Evolutionary conservation across 2,888 invertebrate species (phyloP), one percentile per base, ranked within the genome.

Genomic region (Blera fallax): DNA sequence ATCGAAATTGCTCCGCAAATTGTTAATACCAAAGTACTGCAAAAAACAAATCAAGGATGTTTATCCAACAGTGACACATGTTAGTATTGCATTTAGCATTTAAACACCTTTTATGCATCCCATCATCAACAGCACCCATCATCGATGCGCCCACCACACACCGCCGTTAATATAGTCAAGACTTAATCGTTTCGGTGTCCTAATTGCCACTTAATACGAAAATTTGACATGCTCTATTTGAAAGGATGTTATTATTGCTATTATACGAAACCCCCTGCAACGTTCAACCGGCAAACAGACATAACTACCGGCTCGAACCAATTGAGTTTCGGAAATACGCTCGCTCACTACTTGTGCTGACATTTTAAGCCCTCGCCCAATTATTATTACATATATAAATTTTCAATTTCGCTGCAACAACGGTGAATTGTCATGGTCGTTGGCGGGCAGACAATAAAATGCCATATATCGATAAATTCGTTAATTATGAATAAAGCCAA

Each of bases 401-500:
- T 83, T 83, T 83, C 78, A 83, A 78, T 83, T 78, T 78, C 43
- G 29, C 11, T 24, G 24, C 24, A 56, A 64, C 43, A 60, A 56
- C 18, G 54, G 37, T 18, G 45, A 54, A 54, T 48, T 50, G 43
- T 37, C 34, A 40, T 34, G 16, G 8, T 40, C 21, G 6, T 45
- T 43, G 27, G 34, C 43, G 40, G 32, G 34, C 37, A 43, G 6
- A 50, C 29, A 76, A 43, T 65, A 14, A 43, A 73, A 60, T 11
- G 18, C 3, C 16, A 16, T 52, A 21, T 62, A 45, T 29, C 72
- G 60, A 74, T 69, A 64, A 74, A 56, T 79, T 84, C 65, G 70
- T 84, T 84, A 84, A 80, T 70, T 84, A 80, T 70, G 79, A 29
- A 76, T 58, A 73, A 62, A 62, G 24, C 16, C 2, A 29, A 21